These are phyloP conservation scores for Strongylocentrotus purpuratus DNA, from an alignment of 35 echinoderm and acorn worm species.

Conservation along the genomic window DNA sequence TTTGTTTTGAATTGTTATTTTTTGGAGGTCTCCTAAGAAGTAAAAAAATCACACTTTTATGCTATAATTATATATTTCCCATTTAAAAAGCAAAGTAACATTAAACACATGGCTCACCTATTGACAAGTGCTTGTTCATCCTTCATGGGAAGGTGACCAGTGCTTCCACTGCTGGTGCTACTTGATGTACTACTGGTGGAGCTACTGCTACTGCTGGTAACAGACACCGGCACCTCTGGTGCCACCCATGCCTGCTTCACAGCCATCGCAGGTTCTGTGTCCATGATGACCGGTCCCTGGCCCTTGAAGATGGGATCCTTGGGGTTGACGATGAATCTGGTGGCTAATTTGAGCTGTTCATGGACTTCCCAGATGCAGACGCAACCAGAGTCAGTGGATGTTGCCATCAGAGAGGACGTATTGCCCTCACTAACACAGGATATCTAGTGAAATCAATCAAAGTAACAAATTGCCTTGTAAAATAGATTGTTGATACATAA, in stretches of 20 bases:
- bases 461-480: not conserved
- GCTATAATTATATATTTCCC: too few relatives aligned
- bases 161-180: not conserved
- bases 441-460: conserved; percentile 66
- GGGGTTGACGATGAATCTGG: conserved; percentile 62
- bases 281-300: conserved; percentile 15
- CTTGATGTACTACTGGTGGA: conserved; percentile 37
- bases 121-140: not conserved
- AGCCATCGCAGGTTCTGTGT: not conserved
- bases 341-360: conserved; percentile 82
- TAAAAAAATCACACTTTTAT: not conserved
- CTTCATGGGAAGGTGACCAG: not conserved
- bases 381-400: conserved; percentile 79
- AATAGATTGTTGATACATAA: not conserved
- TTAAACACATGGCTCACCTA: not conserved
- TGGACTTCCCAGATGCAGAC: conserved; percentile 96
- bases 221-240: conserved; percentile 45
- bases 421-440: conserved; percentile 76
- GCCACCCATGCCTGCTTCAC: conserved; percentile 61
- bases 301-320: conserved; percentile 61
- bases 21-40: not conserved
- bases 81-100: not conserved
- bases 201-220: conserved; percentile 50
- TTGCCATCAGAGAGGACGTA: conserved; percentile 75
- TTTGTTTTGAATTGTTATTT: not conserved